Evolutionary conservation across 2,888 invertebrate species (phyloP), one percentile per base, ranked within the genome.

Genomic region (Yponomeuta cagnagella): DNA sequence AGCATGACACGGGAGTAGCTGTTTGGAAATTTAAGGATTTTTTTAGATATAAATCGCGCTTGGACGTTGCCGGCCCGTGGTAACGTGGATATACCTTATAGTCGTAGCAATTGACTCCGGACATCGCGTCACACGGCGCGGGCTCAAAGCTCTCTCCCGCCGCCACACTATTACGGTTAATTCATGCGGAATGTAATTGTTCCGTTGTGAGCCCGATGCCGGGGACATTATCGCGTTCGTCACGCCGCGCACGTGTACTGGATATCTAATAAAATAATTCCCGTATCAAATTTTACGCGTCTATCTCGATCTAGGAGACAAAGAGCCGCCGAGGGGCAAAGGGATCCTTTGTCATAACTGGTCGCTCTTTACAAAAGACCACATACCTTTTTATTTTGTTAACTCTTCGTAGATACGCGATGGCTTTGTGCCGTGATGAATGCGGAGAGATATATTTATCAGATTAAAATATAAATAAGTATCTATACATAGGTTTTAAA

Each of bases 211-310:
- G 82, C 77, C 79, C 80, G 80, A 79, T 77, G 80, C 83, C 80
- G 80, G 85, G 82, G 83, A 89, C 88, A 88, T 88, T 90, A 91
- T 90, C 90, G 85, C 84, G 86, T 91, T 89, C 89, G 92, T 90
- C 90, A 91, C 87, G 89, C 86, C 82, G 85, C 86, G 90, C 92
- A 92, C 92, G 92, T 92, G 92, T 89, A 82, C 85, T 83, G 82
- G 85, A 82, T 84, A 89, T 88, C 90, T 89, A 91, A 90, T 91
- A 89, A 88, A 90, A 90, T 91, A 89, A 91, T 91, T 90, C 90
- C 90, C 90, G 91, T 90, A 90, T 91, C 90, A 86, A 92, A 92
- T 92, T 90, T 87, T 88, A 89, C 87, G 85, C 90, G 86, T 85
- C 86, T 91, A 91, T 90, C 91, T 88, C 85, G 92, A 90, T 90